Evolutionary conservation across 2,113 vertebrate genomes (phyloP).

Genomic region (Sphyrna mokarran): DNA sequence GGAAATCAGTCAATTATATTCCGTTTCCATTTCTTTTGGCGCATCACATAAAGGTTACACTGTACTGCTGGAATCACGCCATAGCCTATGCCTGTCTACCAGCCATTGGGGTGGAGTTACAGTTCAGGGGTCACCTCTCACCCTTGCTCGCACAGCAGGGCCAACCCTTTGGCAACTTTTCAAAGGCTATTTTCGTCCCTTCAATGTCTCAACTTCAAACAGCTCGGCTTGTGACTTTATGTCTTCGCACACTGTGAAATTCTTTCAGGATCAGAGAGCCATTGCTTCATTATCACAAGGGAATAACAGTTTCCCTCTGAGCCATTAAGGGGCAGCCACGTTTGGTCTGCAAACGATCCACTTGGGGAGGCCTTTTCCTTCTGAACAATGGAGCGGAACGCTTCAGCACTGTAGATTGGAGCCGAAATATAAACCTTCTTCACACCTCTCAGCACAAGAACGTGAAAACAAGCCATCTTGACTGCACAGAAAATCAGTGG

Average conservation of each 20-base stretch:
- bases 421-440: not conserved
- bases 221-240: slow-evolving; percentile 5
- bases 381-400: not conserved
- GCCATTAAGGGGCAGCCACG: not conserved
- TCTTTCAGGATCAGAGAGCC: slow-evolving; percentile 33
- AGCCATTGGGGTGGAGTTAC: slow-evolving; percentile 20
- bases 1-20: slow-evolving; percentile 56
- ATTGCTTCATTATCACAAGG: not conserved
- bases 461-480: not conserved
- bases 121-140: slow-evolving; percentile 27
- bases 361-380: not conserved
- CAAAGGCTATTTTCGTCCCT: slow-evolving; percentile 11
- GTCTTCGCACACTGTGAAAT: slow-evolving; percentile 15
- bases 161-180: slow-evolving; percentile 30
- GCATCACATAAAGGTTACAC: not conserved
- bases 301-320: slow-evolving; percentile 7
- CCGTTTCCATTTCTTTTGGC: slow-evolving; percentile 45
- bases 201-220: slow-evolving; percentile 28
- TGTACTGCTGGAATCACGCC: slow-evolving; percentile 8
- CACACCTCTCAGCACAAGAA: not conserved
- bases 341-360: not conserved
- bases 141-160: slow-evolving; percentile 17
- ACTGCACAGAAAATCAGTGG: not conserved
- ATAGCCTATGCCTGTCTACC: not conserved
- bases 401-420: not conserved